Conservation (phyloP, 2,888 invertebrate species). For the Amphimallon solstitiale region DNA sequence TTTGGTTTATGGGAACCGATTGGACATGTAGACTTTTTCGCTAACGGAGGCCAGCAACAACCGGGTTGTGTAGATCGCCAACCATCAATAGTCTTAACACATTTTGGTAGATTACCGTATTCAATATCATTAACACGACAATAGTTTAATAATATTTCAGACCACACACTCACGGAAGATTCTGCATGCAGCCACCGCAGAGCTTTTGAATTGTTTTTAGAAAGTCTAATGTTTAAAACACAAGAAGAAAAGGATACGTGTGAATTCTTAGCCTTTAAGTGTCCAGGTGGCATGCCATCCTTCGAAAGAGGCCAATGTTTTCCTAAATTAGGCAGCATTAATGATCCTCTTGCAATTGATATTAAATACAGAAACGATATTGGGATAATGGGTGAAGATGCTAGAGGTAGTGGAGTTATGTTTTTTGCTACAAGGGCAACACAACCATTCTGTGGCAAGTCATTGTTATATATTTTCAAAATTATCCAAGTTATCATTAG, state of each 20-base stretch:
- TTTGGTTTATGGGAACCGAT: slow-evolving; percentile 70
- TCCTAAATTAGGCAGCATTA: slow-evolving; percentile 59
- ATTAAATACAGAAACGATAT: slow-evolving; percentile 53
- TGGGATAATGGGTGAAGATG: slow-evolving; percentile 60
- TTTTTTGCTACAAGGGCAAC: slow-evolving; percentile 66
- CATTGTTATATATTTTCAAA: background rate
- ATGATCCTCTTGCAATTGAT: slow-evolving; percentile 53
- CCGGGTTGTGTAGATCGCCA: slow-evolving; percentile 69
- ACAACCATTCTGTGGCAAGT: slow-evolving; percentile 67
- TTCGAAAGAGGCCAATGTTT: slow-evolving; percentile 68
- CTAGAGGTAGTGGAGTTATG: slow-evolving; percentile 65
- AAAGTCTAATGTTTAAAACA: slow-evolving; percentile 62
- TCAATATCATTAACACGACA: background rate
- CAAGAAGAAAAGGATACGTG: slow-evolving; percentile 56
- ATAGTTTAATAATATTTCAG: slow-evolving; percentile 51
- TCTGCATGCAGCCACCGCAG: slow-evolving; percentile 70
- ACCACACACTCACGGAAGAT: slow-evolving; percentile 63
- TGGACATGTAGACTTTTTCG: slow-evolving; percentile 71
- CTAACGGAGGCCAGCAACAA: slow-evolving; percentile 71
- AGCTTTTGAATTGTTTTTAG: slow-evolving; percentile 67
- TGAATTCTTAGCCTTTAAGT: slow-evolving; percentile 67
- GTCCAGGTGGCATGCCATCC: slow-evolving; percentile 64
- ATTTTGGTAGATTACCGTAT: slow-evolving; percentile 62
- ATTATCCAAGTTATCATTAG: no score
- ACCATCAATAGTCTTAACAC: slow-evolving; percentile 68